phyloP scores from a whole-genome alignment of 2,797 vertebrate species.

The Microtus agrestis region DNA sequence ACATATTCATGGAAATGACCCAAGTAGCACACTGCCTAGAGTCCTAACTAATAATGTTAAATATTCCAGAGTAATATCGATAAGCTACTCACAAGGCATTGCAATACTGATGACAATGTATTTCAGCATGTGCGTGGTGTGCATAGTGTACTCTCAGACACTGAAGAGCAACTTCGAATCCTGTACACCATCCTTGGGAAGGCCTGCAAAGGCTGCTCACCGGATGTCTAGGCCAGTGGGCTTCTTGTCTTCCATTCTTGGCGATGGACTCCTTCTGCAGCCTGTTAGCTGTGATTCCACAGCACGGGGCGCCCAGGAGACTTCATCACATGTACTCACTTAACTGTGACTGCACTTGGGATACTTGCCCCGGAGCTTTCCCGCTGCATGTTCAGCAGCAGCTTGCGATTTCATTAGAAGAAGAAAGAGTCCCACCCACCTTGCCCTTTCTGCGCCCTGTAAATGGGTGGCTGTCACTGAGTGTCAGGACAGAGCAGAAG shows the following conservation, averaged over 20 bases:
- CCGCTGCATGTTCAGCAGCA: background rate
- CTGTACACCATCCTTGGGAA: background rate
- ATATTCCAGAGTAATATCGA: background rate
- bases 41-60: background rate
- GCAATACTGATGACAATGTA: background rate
- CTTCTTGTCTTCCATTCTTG: background rate
- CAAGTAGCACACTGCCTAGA: background rate
- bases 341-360: background rate
- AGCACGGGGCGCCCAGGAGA: conserved; percentile 7
- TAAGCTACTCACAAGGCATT: background rate
- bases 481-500: background rate
- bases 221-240: background rate
- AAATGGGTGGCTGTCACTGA: background rate
- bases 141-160: background rate
- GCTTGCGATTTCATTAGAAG: conserved; percentile 5
- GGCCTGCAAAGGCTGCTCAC: background rate
- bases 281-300: background rate
- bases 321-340: background rate
- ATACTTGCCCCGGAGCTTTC: background rate
- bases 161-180: background rate
- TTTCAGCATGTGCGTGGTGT: background rate
- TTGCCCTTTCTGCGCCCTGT: background rate
- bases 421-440: background rate
- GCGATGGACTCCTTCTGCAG: background rate
- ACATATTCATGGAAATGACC: background rate